phyloP scores from a whole-genome alignment of 2,797 vertebrate species.

The Parauchenoglanis punctatus region DNA sequence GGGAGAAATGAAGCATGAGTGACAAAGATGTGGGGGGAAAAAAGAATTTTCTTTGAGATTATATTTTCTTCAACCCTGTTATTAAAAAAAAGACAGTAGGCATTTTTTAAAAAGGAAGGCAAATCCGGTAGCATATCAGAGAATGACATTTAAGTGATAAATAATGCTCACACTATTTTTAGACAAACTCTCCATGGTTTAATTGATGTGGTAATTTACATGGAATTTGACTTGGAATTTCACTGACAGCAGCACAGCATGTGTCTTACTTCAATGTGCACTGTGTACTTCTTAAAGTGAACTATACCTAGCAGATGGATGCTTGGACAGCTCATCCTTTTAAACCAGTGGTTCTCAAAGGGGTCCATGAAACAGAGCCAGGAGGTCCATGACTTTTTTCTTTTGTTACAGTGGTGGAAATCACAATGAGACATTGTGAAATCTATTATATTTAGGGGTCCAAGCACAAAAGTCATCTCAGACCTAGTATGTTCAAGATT shows the following conservation, averaged over 20 bases:
- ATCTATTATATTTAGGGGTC: too few relatives aligned
- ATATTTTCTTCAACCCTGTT: background rate
- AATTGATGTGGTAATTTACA: background rate
- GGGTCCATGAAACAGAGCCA: too few relatives aligned
- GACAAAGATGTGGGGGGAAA: too few relatives aligned
- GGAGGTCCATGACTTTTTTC: too few relatives aligned
- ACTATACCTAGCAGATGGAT: background rate
- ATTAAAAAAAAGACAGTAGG: background rate
- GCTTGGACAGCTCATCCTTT: background rate
- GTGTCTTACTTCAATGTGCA: background rate
- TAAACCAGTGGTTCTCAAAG: too few relatives aligned
- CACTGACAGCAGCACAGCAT: background rate
- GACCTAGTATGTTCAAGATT: too few relatives aligned
- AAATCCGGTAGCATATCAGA: background rate
- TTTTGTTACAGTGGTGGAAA: too few relatives aligned
- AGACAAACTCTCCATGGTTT: background rate
- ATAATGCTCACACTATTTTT: constrained; percentile 1
- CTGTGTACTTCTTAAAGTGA: background rate
- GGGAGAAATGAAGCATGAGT: background rate
- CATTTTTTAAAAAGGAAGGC: too few relatives aligned
- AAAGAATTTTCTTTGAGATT: background rate
- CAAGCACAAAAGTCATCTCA: too few relatives aligned
- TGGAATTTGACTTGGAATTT: background rate
- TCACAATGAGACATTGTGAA: too few relatives aligned
- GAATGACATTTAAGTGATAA: background rate